Evolutionary conservation across 1,140 invertebrate species (phyloP).

Genomic region (Nautilus pompilius): DNA sequence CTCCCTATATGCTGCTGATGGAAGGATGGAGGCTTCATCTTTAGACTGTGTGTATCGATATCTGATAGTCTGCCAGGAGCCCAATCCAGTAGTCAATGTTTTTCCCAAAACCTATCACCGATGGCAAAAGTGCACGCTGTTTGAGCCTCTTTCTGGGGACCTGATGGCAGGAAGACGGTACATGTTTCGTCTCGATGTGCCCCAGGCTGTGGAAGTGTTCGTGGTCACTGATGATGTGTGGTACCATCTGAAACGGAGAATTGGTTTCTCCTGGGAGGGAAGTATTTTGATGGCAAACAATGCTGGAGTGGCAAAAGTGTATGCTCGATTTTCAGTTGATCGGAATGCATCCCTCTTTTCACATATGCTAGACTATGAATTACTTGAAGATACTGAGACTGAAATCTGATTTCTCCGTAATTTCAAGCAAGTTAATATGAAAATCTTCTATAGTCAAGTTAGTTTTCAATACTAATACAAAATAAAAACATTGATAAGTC

Average conservation of each 20-base stretch:
- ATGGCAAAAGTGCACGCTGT: constrained; percentile 48
- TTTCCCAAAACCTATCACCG: constrained; percentile 49
- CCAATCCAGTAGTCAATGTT: constrained; percentile 33
- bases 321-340: constrained; percentile 34
- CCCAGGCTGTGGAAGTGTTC: constrained; percentile 47
- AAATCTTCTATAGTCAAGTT: no score
- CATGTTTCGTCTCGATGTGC: constrained; percentile 43
- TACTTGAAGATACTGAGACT: constrained; percentile 44
- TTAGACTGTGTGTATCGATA: constrained; percentile 50
- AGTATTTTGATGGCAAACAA: constrained; percentile 37
- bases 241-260: constrained; percentile 41
- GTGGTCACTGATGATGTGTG: constrained; percentile 44
- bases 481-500: no score
- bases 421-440: no score
- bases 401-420: constrained; percentile 45
- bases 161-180: constrained; percentile 41
- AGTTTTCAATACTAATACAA: no score
- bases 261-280: constrained; percentile 47
- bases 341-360: constrained; percentile 40
- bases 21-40: constrained; percentile 20
- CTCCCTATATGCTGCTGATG: constrained; percentile 42
- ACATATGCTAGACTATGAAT: constrained; percentile 42
- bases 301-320: constrained; percentile 28
- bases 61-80: constrained; percentile 47
- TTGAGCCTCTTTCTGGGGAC: constrained; percentile 51